Evolutionary conservation across 2,888 invertebrate genomes (phyloP).

Genomic region (Tineola bisselliella): DNA sequence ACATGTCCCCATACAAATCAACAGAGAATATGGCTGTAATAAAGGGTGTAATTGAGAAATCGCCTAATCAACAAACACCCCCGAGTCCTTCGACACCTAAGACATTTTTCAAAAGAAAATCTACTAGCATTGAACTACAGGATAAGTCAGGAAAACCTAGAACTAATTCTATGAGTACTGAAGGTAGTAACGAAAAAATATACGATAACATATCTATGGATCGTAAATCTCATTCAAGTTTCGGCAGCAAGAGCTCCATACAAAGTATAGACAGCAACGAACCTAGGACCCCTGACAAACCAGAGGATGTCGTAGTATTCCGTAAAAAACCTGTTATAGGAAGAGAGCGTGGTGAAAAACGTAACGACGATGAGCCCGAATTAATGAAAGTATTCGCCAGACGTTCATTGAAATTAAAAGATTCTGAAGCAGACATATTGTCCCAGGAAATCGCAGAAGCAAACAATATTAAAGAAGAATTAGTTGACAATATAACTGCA

Average conservation of each 20-base stretch:
- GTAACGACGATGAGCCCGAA: slow-evolving; percentile 79
- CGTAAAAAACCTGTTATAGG: slow-evolving; percentile 65
- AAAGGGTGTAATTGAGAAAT: neutral
- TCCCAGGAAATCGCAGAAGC: slow-evolving; percentile 66
- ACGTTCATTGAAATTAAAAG: slow-evolving; percentile 82
- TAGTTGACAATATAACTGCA: slow-evolving; percentile 27
- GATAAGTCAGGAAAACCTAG: slow-evolving; percentile 52
- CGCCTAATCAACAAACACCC: slow-evolving; percentile 22
- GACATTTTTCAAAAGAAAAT: slow-evolving; percentile 63
- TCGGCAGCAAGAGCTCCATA: slow-evolving; percentile 59
- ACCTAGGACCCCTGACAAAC: slow-evolving; percentile 39
- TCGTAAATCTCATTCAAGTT: slow-evolving; percentile 57
- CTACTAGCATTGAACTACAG: slow-evolving; percentile 63
- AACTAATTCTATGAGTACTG: slow-evolving; percentile 49
- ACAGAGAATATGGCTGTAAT: slow-evolving; percentile 24
- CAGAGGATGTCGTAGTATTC: slow-evolving; percentile 62
- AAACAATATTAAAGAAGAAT: slow-evolving; percentile 42
- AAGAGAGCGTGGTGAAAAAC: slow-evolving; percentile 52
- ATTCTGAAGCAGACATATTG: slow-evolving; percentile 70
- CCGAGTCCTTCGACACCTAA: slow-evolving; percentile 56
- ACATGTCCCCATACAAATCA: neutral
- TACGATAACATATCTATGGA: slow-evolving; percentile 57
- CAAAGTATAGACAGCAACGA: slow-evolving; percentile 59
- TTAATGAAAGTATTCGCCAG: slow-evolving; percentile 84
- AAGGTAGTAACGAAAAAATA: slow-evolving; percentile 54